Conservation (phyloP, 2,797 vertebrate genomes). For the Natrix natrix region DNA sequence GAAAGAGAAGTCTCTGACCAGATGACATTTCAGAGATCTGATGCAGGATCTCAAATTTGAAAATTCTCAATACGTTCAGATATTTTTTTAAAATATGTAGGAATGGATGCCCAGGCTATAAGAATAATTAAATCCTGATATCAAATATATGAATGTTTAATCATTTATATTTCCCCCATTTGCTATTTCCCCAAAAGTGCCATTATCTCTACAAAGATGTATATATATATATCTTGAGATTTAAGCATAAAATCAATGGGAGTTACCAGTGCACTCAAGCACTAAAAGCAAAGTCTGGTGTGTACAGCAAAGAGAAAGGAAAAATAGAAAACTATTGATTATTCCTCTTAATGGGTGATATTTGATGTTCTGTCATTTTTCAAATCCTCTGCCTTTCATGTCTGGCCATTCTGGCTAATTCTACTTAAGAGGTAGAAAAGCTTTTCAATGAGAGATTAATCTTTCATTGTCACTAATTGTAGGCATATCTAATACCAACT, state of each 20-base stretch:
- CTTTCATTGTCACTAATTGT: background rate
- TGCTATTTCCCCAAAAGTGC: slow-evolving; percentile 32
- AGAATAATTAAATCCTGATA: background rate
- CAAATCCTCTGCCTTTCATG: slow-evolving; percentile 33
- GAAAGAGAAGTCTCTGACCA: background rate
- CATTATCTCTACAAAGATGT: slow-evolving; percentile 38
- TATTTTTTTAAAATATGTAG: background rate
- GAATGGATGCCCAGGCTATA: background rate
- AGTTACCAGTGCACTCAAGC: slow-evolving; percentile 36
- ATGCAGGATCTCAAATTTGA: background rate
- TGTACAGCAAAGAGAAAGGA: slow-evolving; percentile 35
- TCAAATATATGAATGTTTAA: background rate
- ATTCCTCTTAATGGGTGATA: slow-evolving; percentile 43
- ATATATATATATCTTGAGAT: slow-evolving; percentile 54
- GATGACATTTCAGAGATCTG: background rate
- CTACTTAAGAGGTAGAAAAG: background rate
- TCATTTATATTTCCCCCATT: background rate
- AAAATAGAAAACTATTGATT: slow-evolving; percentile 48
- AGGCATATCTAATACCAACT: too few species aligned
- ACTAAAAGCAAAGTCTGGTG: slow-evolving; percentile 40
- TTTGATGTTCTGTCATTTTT: slow-evolving; percentile 43
- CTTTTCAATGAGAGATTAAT: background rate
- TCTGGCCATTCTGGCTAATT: slow-evolving; percentile 28
- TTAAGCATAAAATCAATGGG: slow-evolving; percentile 61
- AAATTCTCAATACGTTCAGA: background rate